Evolutionary conservation across 2,888 invertebrate species (phyloP).

Genomic region (Athetis lepigone): DNA sequence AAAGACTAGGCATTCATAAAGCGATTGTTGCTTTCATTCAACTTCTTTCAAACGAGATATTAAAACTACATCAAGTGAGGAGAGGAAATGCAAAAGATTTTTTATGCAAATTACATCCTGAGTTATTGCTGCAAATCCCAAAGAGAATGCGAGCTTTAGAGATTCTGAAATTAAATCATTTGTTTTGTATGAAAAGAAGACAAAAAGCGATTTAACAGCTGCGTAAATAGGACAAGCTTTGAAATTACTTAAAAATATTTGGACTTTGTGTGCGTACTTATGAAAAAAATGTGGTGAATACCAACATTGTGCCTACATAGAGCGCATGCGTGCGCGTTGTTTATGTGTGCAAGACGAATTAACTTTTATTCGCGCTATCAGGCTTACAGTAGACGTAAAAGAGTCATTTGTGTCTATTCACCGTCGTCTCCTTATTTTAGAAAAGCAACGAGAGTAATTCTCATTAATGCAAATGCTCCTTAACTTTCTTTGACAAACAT

Average conservation of each 20-base stretch:
- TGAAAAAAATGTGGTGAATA: slow-evolving; percentile 8
- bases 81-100: slow-evolving; percentile 62
- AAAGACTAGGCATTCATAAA: slow-evolving; percentile 73
- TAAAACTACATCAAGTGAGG: slow-evolving; percentile 73
- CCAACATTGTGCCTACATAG: background rate
- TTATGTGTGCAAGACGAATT: background rate
- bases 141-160: slow-evolving; percentile 48
- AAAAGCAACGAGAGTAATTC: slow-evolving; percentile 33
- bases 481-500: slow-evolving; percentile 59
- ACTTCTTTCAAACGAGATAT: slow-evolving; percentile 62
- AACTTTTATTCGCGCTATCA: background rate
- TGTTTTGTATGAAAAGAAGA: slow-evolving; percentile 54
- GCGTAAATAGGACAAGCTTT: slow-evolving; percentile 14
- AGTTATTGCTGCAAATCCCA: slow-evolving; percentile 56
- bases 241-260: slow-evolving; percentile 35
- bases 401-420: slow-evolving; percentile 35
- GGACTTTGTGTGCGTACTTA: slow-evolving; percentile 2
- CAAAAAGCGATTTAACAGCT: slow-evolving; percentile 41
- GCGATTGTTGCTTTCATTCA: slow-evolving; percentile 71
- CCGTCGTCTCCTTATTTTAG: slow-evolving; percentile 14
- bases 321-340: background rate
- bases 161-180: slow-evolving; percentile 62
- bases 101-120: slow-evolving; percentile 67
- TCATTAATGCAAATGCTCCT: slow-evolving; percentile 53
- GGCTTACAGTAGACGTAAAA: slow-evolving; percentile 8